These are phyloP conservation scores for Passer montanus DNA, from an alignment of 2,113 vertebrate species.

Conservation along the genomic window DNA sequence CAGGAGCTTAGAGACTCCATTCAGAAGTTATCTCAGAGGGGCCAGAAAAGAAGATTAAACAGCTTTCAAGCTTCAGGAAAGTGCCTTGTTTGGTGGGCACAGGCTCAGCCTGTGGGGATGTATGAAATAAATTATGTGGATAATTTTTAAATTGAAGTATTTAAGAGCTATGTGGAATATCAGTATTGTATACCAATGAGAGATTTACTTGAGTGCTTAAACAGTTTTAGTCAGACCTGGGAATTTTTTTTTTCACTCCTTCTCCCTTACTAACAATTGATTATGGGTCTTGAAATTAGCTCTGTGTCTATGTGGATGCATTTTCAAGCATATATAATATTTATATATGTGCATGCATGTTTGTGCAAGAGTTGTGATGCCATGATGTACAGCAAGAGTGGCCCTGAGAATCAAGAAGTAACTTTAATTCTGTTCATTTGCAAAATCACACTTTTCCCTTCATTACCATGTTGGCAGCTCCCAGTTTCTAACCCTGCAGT, in stretches of 20 bases:
- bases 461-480: background rate
- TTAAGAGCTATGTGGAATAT: background rate
- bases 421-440: background rate
- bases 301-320: background rate
- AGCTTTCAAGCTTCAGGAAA: background rate
- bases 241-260: background rate
- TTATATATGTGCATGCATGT: rapidly evolving
- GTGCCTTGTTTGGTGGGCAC: background rate
- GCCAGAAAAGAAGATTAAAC: conserved; percentile 29
- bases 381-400: background rate
- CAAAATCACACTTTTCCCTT: background rate
- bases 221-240: background rate
- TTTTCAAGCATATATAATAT: background rate
- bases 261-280: background rate
- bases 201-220: background rate
- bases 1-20: conserved; percentile 31
- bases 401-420: background rate
- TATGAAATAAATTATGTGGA: background rate
- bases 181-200: background rate
- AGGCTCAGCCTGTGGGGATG: background rate
- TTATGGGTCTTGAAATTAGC: background rate
- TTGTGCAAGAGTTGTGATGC: background rate
- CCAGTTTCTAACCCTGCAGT: background rate
- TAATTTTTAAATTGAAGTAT: background rate
- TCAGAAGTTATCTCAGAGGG: conserved; percentile 24